Base-by-base conservation (phyloP, 2,113 vertebrate genomes). In the Labeo rohita region DNA sequence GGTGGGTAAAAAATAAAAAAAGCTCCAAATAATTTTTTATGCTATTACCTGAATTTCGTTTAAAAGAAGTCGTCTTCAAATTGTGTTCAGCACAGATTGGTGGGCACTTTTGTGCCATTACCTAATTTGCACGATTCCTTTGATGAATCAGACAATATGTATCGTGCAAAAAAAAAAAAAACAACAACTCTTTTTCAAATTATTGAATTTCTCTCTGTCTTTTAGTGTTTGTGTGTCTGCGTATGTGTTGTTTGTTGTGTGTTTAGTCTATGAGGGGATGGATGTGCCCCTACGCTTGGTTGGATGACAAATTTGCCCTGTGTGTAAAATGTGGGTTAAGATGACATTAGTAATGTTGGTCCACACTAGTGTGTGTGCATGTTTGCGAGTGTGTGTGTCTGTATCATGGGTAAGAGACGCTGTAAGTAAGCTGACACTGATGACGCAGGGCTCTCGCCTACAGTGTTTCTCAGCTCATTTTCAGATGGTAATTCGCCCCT, bases 381-480 rank as follows among this genome's bases (percentile, higher is more conserved):
- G 15, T 84, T 50, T 83, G 49, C 50, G 43, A 36, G 79, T 79
- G 65, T 85, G 86, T 84, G 63, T 87, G 85, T 80, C 83, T 75
- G 83, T 84, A 52, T 86, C 84, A 74, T 36, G 83, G 80, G 52
- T 88, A 87, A 86, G 79, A 83, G 80, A 79, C 82, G 79, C 81
- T 90, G 94, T 88, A 89, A 92, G 94, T 94, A 93, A 95, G 94
- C 93, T 93, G 92, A 94, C 93, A 95, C 95, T 94, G 95, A 93
- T 94, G 94, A 93, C 93, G 91, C 94, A 91, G 93, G 90, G 91
- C 95, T 95, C 95, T 97, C 92, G 93, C 96, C 96, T 93, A 93
- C 92, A 96, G 96, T 96, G 94, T 94, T 96, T 96, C 95, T 95
- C 92, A 94, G 95, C 92, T 97, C 96, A 96, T 97, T 96, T 96